phyloP scores from a whole-genome alignment of 30 jellyfish, hydroid and myxozoan species.

The Rhopilema esculentum region DNA sequence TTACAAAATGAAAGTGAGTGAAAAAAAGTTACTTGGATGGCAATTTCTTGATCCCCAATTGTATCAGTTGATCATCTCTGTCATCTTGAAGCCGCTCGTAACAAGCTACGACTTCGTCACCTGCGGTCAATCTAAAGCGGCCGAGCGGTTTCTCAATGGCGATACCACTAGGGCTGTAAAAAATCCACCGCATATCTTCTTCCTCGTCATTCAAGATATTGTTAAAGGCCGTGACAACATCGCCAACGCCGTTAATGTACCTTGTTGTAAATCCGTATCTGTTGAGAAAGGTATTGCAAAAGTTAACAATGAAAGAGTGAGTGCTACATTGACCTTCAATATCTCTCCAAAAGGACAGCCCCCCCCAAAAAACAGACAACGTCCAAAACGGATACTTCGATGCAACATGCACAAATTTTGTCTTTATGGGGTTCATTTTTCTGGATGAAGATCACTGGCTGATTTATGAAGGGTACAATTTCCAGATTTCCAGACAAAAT shows the following conservation, averaged over 20 bases:
- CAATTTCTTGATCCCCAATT: slow-evolving; percentile 45
- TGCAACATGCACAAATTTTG: no score
- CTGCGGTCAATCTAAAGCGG: slow-evolving; percentile 55
- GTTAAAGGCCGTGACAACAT: slow-evolving; percentile 72
- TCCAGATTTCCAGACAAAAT: no score
- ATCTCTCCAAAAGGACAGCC: no score
- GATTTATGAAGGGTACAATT: no score
- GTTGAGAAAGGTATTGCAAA: neutral
- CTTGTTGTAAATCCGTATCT: slow-evolving; percentile 60
- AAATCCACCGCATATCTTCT: slow-evolving; percentile 67
- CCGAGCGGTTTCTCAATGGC: slow-evolving; percentile 52
- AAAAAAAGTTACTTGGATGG: neutral
- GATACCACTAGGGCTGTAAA: slow-evolving; percentile 69
- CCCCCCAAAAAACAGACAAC: no score
- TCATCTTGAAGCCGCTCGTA: slow-evolving; percentile 59
- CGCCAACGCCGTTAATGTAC: slow-evolving; percentile 65
- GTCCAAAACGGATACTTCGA: no score
- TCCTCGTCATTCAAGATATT: slow-evolving; percentile 72
- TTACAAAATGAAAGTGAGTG: neutral
- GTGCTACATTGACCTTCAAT: no score
- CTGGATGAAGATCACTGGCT: no score
- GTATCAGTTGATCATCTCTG: slow-evolving; percentile 75
- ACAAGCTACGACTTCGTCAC: slow-evolving; percentile 78
- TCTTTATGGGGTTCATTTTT: no score
- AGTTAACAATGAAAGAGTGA: no score